Conservation (phyloP, 1,140 invertebrate species). For the Octopus sinensis region DNA sequence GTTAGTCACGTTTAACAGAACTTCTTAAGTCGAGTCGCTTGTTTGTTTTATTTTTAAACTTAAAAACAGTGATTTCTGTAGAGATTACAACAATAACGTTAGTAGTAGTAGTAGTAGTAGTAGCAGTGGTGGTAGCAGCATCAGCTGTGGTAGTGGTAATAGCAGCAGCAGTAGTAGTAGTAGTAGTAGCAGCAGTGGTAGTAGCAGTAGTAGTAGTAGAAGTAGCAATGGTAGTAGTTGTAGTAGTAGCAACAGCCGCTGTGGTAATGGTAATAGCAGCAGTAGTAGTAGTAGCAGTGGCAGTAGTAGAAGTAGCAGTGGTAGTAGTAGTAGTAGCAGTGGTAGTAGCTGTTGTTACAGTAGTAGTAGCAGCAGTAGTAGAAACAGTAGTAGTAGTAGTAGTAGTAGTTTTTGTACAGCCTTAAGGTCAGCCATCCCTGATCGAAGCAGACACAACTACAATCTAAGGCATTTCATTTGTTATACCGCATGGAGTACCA, state of each 20-base stretch:
- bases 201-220: conserved; percentile 11
- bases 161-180: conserved; percentile 7
- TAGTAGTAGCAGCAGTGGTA: conserved; percentile 11
- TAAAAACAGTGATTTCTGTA: too few species aligned
- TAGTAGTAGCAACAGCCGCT: conserved; percentile 7
- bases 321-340: conserved; percentile 15
- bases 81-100: too few species aligned
- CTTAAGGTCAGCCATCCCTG: too few species aligned
- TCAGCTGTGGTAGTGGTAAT: too few species aligned
- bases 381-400: too few species aligned
- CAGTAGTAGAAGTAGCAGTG: conserved; percentile 15
- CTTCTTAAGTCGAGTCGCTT: too few species aligned
- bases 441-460: too few species aligned
- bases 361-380: conserved; percentile 15
- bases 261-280: conserved; percentile 13
- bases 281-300: conserved; percentile 16
- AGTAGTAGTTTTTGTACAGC: too few species aligned
- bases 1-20: too few species aligned
- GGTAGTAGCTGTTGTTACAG: conserved; percentile 3
- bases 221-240: conserved; percentile 7
- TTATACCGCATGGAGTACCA: too few species aligned
- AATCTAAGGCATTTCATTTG: too few species aligned
- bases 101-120: conserved; percentile 7
- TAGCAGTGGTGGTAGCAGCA: background rate
- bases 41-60: too few species aligned